Conservation (phyloP, 53 echinoderm and acorn worm species). For the Apostichopus leukothele region DNA sequence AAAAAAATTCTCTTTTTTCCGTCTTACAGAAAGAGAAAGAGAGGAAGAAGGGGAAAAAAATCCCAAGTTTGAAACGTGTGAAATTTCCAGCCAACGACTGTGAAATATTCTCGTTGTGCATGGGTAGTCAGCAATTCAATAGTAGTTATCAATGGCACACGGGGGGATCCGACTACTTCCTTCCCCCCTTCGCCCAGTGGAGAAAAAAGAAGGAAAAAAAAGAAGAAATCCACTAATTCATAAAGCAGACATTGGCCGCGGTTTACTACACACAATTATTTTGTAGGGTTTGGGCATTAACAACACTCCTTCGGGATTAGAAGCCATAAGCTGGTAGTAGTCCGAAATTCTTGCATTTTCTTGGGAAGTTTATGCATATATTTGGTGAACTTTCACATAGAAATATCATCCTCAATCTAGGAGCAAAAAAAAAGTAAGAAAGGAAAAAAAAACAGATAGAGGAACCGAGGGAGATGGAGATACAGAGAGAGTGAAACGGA, state of each 20-base stretch:
- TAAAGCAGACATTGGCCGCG: constrained; percentile 24
- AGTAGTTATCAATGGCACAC: constrained; percentile 35
- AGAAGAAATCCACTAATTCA: constrained; percentile 19
- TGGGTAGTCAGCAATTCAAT: constrained; percentile 35
- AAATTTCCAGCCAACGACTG: constrained; percentile 40
- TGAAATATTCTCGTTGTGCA: constrained; percentile 38
- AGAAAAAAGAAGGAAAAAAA: neutral
- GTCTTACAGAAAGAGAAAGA: no score
- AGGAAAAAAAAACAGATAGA: neutral
- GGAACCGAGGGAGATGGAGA: neutral
- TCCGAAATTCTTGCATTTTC: neutral
- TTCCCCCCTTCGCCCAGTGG: neutral
- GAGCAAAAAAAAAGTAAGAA: neutral
- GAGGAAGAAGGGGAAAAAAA: neutral
- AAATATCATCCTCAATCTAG: no score
- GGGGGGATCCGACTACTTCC: constrained; percentile 12
- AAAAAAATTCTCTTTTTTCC: no score
- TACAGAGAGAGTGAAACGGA: neutral
- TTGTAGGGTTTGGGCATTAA: constrained; percentile 38
- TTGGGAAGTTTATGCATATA: no score
- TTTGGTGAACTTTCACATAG: no score
- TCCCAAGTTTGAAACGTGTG: constrained; percentile 34
- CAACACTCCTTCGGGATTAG: constrained; percentile 7
- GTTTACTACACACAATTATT: constrained; percentile 43
- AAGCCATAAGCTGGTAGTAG: constrained; percentile 16